Base-by-base conservation (phyloP, 64 coral and sea anemone species). In the Montipora efflorescens region DNA sequence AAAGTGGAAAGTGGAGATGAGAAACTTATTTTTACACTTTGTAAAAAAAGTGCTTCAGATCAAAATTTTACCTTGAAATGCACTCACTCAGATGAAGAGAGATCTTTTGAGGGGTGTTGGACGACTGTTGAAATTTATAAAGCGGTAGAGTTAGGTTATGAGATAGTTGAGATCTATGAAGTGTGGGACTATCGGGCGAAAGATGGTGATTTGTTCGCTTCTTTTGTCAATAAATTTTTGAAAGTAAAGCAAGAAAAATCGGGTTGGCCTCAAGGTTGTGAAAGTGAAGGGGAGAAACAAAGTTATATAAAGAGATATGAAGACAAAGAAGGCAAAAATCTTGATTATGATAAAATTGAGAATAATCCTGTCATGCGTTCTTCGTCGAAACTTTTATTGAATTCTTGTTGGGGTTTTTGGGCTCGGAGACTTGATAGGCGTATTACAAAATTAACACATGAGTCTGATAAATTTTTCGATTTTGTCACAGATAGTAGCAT, bases 191-290 rank as follows among this genome's bases (percentile, higher is more conserved):
- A 74, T 44, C 16, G 52, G 5, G 9, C 51, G 4, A 47, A 1
- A 0, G 47, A n/a, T 0, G 2, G 3, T 0, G 47, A 0, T 1
- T 12, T 93, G 0, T 87, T 87, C 14, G 0, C 6, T 1, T 36
- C 45, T 0, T 93, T 87, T 48, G 20, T 93, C 5, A 20, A 80
- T 0, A n/a, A 8, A 0, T 67, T 68, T 19, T 9, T 93, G 57
- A 87, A 93, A 5, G 7, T 87, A 15, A 93, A 93, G 13, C 82
- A 87, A 87, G 73, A 93, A 11, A 57, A 44, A 0, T 93, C 91
- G 4, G 91, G 91, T 0, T 93, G 68, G 68, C 91, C 76, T 0
- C 1, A 1, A 0, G 5, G 19, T 4, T 87, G 83, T 8, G 4
- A 62, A 0, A 67, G 10, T 8, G 75, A 79, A 1, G 18, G 1